These are phyloP conservation scores for Barypeithes pellucidus DNA, from an alignment of 2,888 invertebrate genomes.

Conservation along the genomic window DNA sequence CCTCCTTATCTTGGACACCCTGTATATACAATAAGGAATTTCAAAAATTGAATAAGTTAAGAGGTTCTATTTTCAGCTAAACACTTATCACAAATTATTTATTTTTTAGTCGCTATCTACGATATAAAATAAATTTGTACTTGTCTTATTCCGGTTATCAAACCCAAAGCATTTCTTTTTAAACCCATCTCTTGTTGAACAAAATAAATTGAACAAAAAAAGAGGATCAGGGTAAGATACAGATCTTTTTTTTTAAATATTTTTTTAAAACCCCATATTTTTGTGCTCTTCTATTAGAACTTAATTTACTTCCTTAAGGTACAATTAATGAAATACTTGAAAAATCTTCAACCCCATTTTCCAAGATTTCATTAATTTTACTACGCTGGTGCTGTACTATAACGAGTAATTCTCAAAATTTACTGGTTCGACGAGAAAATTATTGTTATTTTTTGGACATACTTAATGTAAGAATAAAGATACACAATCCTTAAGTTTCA, in stretches of 20 bases:
- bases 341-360: background rate
- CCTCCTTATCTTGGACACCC: no score
- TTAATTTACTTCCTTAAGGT: background rate
- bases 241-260: background rate
- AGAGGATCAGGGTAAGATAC: background rate
- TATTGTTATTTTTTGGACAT: no score
- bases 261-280: background rate
- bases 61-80: constrained; percentile 55
- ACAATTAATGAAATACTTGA: background rate
- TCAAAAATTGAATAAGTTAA: constrained; percentile 47
- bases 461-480: no score
- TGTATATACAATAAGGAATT: constrained; percentile 53
- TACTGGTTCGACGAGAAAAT: no score
- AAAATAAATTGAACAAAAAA: background rate
- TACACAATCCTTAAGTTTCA: no score
- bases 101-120: constrained; percentile 55
- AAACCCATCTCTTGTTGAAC: background rate
- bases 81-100: constrained; percentile 61
- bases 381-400: background rate
- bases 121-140: constrained; percentile 62
- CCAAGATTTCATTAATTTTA: background rate
- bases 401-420: no score
- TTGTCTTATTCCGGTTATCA: constrained; percentile 59
- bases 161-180: constrained; percentile 49
- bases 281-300: background rate